Base-by-base conservation (phyloP, 2,888 invertebrate species). In the Minunthozetes semirufus region DNA sequence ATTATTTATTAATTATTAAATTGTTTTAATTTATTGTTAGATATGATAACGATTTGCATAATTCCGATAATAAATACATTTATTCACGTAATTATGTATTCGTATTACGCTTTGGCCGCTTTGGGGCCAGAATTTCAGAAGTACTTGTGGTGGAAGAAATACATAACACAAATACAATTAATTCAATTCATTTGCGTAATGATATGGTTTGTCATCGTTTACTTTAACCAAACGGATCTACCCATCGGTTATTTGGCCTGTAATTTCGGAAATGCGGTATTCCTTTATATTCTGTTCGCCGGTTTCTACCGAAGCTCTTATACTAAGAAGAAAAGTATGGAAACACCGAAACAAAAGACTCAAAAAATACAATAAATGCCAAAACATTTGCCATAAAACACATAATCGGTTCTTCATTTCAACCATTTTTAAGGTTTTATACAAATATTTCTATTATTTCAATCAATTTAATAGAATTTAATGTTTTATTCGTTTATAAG, bases 31-130 rank as follows among this genome's bases (percentile, higher is more conserved):
- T 33, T 22, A 3, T 66, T 0, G 22, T 33, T 48, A 70, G 70
- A 70, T 48, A 70, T 70, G 70, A 46, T 48, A 17, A 70, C 70
- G 27, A 70, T 70, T 46, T 46, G 46, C 25, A 46, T 70, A 25
- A 70, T 70, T 42, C 70, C 70, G 42, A 70, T 70, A 70, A 76
- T 83, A 25, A 84, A 83, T 77, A 82, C 82, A 8, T 74, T 74
- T 25, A 66, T 74, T n/a, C 74, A 74, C 48, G 68, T 74, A 42
- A 59, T 74, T 4, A 74, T 74, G 74, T 74, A 74, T 17, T 66
- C 68, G 46, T 74, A 74, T 22, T 74, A 74, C 50, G 74, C 68
- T 46, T 46, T 68, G 33, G 74, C 74, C 19, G 74, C 74, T 38
- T 27, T 74, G 50, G 74, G 74, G 19, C 74, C 74, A 15, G 33